These are phyloP conservation scores for Gasterosteus nipponicus DNA, from an alignment of 2,113 vertebrate species.

Conservation along the genomic window DNA sequence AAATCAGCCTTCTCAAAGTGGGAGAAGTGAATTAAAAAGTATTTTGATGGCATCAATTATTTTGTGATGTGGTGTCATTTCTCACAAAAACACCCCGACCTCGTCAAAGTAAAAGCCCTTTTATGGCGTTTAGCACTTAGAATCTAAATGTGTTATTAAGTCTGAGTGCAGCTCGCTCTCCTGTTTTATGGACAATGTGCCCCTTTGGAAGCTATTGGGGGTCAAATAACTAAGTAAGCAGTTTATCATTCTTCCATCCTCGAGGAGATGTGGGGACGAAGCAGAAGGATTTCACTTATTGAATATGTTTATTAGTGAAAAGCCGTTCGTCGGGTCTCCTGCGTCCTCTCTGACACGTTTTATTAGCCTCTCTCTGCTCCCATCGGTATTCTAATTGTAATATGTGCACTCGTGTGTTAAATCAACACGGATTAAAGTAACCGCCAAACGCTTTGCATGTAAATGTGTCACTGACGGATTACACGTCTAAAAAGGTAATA, in stretches of 20 bases:
- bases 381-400: slow-evolving; percentile 22
- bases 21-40: slow-evolving; percentile 34
- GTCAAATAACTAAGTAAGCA: slow-evolving; percentile 30
- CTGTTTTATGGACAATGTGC: slow-evolving; percentile 45
- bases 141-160: slow-evolving; percentile 48
- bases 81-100: slow-evolving; percentile 20
- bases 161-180: slow-evolving; percentile 32
- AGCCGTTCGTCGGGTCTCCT: slow-evolving; percentile 15
- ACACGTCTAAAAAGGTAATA: too few species aligned
- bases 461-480: not conserved
- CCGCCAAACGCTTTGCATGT: not conserved
- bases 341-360: slow-evolving; percentile 2
- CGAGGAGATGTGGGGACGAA: slow-evolving; percentile 5
- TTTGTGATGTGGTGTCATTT: slow-evolving; percentile 24
- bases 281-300: slow-evolving; percentile 7
- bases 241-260: slow-evolving; percentile 23
- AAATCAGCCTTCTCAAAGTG: not conserved
- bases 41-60: slow-evolving; percentile 31
- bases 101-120: slow-evolving; percentile 41
- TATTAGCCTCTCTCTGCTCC: not conserved
- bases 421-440: slow-evolving; percentile 8
- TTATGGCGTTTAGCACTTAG: slow-evolving; percentile 43
- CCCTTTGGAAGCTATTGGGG: slow-evolving; percentile 25
- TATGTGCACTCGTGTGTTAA: not conserved
- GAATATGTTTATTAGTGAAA: slow-evolving; percentile 13